Base-by-base conservation (phyloP, 2,113 vertebrate species). In the Alethe castanea region DNA sequence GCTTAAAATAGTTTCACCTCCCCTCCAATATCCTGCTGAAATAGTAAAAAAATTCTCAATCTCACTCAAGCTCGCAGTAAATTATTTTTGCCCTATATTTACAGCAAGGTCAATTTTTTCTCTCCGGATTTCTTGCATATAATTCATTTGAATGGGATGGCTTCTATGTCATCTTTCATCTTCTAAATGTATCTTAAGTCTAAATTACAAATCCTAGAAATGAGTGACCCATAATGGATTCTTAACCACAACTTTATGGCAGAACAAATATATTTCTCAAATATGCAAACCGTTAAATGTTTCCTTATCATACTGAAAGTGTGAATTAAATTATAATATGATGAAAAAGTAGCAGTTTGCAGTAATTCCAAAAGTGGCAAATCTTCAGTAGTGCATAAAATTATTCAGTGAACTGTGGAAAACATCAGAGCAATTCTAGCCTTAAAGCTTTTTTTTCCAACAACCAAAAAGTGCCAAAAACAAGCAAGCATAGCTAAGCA, bases 281-380 rank as follows among this genome's bases (percentile, higher is more conserved):
- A 85, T 93, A 92, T 90, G 57, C 93, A 94, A 97, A 97, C 80
- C 69, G 78, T 84, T 96, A 95, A 96, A 85, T 94, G 93, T 88
- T 97, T 98, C 93, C 96, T 97, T 96, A 97, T 97, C 96, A 47
- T 94, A 61, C 67, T 94, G 96, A 95, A 97, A 97, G 89, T 96
- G 86, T 76, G 96, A 98, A 97, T 98, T 97, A 98, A 97, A 98
- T 98, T 97, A 97, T 96, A 97, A 97, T 96, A 97, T 77, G 97
- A 97, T 92, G 97, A 96, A 96, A 97, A 98, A 96, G 92, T 95
- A 94, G 92, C 52, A 96, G 92, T 97, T 96, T 96, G 89, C 95
- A 94, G 96, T 95, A 94, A 97, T 97, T 97, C 94, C 94, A 97
- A 97, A 98, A 81, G 95, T 96, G 94, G 96, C 84, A 94, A 97